Base-by-base conservation (phyloP, 2,113 vertebrate genomes). In the Circaetus cinerascens region DNA sequence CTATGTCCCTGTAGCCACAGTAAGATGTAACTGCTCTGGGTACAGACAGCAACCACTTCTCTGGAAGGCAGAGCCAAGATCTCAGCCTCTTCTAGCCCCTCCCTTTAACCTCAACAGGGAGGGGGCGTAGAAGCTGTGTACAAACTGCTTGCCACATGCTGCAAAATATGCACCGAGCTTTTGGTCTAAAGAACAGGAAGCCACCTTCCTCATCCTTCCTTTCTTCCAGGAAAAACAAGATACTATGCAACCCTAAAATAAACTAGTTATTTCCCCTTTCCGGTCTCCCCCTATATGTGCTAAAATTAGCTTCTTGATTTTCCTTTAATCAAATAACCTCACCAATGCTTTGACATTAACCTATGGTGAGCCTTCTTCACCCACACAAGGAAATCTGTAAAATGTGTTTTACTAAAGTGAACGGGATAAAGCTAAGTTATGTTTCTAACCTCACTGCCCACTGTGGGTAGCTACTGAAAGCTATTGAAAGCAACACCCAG, bases 121-220 rank as follows among this genome's bases (percentile, higher is more conserved):
- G 40, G 27, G 9, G 20, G 7, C 0, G 3, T 10, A 63, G 46
- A 69, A 64, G 36, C 25, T 86, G 63, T 87, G 43, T 27, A 68
- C 27, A 53, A 84, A 60, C 50, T 69, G 7, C 55, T 82, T 87
- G 55, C 10, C 45, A 50, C n/a, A 41, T 41, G 27, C 38, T 66
- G 53, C 48, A 93, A 95, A 89, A 75, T 7, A 53, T 0, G 2
- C 36, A 73, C 26, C 7, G 15, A 80, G 72, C n/a, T 88, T 82
- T 86, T 66, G 63, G 59, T 93, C 29, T 88, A 41, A 66, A 91
- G 94, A 51, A 94, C 83, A 95, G 93, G 94, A 95, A 97, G 69
- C n/a, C 86, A 84, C 29, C 60, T 87, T 94, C 83, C 66, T 92
- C 88, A 79, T 68, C 34, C 53, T 89, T 96, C 86, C 86, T 84